Base-by-base conservation (phyloP, 2,888 invertebrate species). In the Apotomis turbidana region DNA sequence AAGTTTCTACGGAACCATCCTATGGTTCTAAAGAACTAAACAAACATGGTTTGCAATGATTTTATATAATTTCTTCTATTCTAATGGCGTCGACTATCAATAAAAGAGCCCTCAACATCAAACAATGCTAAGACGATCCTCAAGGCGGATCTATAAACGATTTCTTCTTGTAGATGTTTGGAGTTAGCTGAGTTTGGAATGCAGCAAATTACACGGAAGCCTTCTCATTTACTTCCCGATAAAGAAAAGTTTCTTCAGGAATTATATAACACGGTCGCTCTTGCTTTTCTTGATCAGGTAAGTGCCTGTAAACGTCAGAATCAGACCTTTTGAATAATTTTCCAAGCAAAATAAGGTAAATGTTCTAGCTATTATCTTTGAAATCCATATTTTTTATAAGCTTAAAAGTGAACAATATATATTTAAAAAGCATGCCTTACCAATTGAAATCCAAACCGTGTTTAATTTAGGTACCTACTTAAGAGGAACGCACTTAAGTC, bases 201-300 rank as follows among this genome's bases (percentile, higher is more conserved):
- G 85, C 89, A 90, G 76, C 90, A 90, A 80, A 90, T 93, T 74
- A 78, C 86, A 4, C 85, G 87, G 69, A 90, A 88, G 66, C 86
- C 88, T 3, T 75, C 80, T 1, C 84, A 83, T 58, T 78, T 91
- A 66, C 77, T 93, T 52, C 92, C 89, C 1, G 86, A 81, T 3
- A 93, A 91, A 77, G 93, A 92, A 49, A 90, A 87, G 75, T 91
- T 83, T 74, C 76, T 92, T 69, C 86, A 90, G 52, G 80, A 89
- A 70, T 74, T 93, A 27, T 85, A 91, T 69, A 82, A 87, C 74
- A 86, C 92, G 60, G 86, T 91, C 38, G 90, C 87, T 9, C 80
- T 86, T 67, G 87, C 88, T 68, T 91, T 91, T 75, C 80, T 92
- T 63, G 90, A 91, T 78, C 93, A 93, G 87, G 93, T 91, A 8